Conservation (phyloP, 1,140 invertebrate genomes). For the Hyphantria cunea region DNA sequence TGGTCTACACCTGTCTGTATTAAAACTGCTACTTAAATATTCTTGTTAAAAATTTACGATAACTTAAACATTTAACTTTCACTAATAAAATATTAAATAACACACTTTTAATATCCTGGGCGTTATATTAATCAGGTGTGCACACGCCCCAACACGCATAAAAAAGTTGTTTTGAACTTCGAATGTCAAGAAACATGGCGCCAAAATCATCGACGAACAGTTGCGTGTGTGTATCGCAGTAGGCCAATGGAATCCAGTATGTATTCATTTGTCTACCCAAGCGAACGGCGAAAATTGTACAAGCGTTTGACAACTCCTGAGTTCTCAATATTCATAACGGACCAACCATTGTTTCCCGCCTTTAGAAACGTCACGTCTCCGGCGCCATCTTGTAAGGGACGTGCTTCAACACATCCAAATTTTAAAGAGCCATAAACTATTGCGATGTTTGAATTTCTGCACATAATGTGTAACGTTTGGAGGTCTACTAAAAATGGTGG, state of each 20-base stretch:
- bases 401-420: conserved; percentile 56
- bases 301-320: conserved; percentile 53
- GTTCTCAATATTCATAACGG: conserved; percentile 75
- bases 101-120: too few species aligned
- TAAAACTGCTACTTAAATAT: too few species aligned
- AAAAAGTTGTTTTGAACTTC: conserved; percentile 41
- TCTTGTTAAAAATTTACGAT: too few species aligned
- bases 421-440: conserved; percentile 42
- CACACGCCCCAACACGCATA: conserved; percentile 29
- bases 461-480: conserved; percentile 25
- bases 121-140: too few species aligned
- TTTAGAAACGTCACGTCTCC: conserved; percentile 65
- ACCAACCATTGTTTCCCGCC: conserved; percentile 65
- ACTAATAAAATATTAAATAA: too few species aligned
- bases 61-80: too few species aligned
- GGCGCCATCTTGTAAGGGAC: conserved; percentile 70
- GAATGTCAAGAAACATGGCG: conserved; percentile 46
- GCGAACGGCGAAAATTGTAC: conserved; percentile 60
- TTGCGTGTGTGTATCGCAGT: conserved; percentile 50
- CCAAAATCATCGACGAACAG: conserved; percentile 34
- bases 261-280: conserved; percentile 56
- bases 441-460: conserved; percentile 26
- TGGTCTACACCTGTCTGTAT: too few species aligned
- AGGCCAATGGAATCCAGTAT: conserved; percentile 61
- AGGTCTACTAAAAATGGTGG: conserved; percentile 49